Conservation (phyloP, 2,888 invertebrate genomes). For the Cenopis cana region DNA sequence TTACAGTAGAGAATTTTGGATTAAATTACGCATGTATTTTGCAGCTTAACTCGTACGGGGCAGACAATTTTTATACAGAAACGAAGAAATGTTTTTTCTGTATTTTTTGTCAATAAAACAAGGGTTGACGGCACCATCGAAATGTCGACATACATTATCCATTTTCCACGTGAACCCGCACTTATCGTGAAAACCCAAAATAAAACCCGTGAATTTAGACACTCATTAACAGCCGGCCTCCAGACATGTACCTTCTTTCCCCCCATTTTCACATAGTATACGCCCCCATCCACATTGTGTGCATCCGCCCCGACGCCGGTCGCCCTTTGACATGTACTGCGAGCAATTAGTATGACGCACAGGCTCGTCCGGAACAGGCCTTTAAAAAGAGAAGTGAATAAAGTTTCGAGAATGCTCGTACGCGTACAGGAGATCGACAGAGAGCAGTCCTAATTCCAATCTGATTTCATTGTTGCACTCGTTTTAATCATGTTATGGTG, state of each 20-base stretch:
- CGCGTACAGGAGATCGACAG: not conserved
- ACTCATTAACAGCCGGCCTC: constrained; percentile 70
- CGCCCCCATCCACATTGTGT: constrained; percentile 80
- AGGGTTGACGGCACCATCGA: not conserved
- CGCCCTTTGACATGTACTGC: constrained; percentile 82
- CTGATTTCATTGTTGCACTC: not conserved
- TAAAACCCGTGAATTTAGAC: constrained; percentile 49
- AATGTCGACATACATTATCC: constrained; percentile 21
- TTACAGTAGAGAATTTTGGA: no score
- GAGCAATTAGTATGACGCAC: constrained; percentile 81
- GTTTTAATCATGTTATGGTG: no score
- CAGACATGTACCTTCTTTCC: constrained; percentile 71
- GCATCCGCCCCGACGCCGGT: constrained; percentile 83
- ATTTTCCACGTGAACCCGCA: constrained; percentile 25
- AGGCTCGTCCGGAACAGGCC: constrained; percentile 52
- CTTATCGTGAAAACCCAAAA: constrained; percentile 25
- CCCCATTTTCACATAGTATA: constrained; percentile 69
- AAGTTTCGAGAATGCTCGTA: constrained; percentile 6
- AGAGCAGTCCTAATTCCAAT: not conserved
- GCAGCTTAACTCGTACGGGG: no score
- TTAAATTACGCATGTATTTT: no score
- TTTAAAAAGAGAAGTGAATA: constrained; percentile 32
- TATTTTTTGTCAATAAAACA: not conserved
- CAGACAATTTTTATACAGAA: not conserved
- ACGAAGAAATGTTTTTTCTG: not conserved